Conservation (phyloP, 2,888 invertebrate species). For the Apamea crenata region DNA sequence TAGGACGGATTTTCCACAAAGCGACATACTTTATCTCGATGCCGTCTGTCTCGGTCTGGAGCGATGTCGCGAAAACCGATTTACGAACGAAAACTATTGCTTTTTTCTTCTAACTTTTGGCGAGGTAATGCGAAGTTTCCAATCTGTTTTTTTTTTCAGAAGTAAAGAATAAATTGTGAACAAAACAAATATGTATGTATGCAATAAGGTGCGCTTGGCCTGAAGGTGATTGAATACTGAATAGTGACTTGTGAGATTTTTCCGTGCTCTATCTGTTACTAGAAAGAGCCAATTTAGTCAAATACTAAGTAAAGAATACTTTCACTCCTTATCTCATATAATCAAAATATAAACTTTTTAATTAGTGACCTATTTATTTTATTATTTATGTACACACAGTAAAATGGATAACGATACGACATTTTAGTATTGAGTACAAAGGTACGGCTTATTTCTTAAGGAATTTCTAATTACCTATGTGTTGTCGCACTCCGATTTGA, state of each 20-base stretch:
- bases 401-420: not conserved
- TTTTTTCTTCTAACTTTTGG: slow-evolving; percentile 37
- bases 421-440: not conserved
- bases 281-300: not conserved
- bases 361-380: not conserved
- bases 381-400: not conserved
- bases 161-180: slow-evolving; percentile 3
- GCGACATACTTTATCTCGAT: slow-evolving; percentile 86
- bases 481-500: not conserved
- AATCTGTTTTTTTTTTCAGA: slow-evolving; percentile 13
- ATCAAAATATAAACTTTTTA: not conserved
- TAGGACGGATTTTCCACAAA: slow-evolving; percentile 88
- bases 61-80: slow-evolving; percentile 59
- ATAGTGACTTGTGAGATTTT: not conserved
- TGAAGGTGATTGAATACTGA: not conserved
- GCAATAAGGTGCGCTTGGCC: not conserved
- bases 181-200: not conserved
- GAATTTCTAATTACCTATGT: not conserved
- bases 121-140: slow-evolving; percentile 21
- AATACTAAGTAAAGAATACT: not conserved
- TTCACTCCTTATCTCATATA: not conserved
- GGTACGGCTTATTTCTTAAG: not conserved
- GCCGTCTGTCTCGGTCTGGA: slow-evolving; percentile 71
- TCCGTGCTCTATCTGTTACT: not conserved
- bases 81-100: slow-evolving; percentile 48